These are phyloP conservation scores for Polydrusus cervinus DNA, from an alignment of 2,888 invertebrate species.

Conservation along the genomic window DNA sequence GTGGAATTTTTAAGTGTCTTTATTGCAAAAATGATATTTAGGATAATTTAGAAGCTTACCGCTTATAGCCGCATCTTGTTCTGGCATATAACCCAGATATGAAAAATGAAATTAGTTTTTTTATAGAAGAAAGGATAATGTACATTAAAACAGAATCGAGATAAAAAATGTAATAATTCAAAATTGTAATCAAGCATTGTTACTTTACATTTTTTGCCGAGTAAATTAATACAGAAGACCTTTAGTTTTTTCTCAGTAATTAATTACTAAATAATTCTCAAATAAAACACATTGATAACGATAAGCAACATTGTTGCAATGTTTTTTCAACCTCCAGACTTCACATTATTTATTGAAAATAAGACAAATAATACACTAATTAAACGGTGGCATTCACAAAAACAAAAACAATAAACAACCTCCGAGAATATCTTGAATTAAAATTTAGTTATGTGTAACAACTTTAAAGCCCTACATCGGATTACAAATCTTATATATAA, in stretches of 20 bases:
- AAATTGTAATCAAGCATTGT: neutral
- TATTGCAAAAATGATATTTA: too few species aligned
- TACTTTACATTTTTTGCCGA: neutral
- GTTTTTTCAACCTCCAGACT: slow-evolving; percentile 11
- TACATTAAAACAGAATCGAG: too few species aligned
- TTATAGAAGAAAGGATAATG: too few species aligned
- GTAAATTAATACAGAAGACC: neutral
- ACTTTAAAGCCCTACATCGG: too few species aligned
- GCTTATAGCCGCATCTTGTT: neutral
- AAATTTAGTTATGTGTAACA: neutral
- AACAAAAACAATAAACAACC: slow-evolving; percentile 17
- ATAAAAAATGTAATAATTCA: slow-evolving; percentile 1
- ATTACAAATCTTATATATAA: too few species aligned
- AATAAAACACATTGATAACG: slow-evolving; percentile 13
- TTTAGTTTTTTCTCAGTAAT: neutral
- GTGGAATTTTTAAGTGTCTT: too few species aligned
- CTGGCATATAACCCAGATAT: neutral
- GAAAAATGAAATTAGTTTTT: too few species aligned
- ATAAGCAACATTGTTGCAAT: slow-evolving; percentile 11
- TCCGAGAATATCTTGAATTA: neutral
- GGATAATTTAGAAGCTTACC: slow-evolving; percentile 11
- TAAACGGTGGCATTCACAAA: slow-evolving; percentile 15
- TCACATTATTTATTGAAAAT: slow-evolving; percentile 2
- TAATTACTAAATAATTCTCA: slow-evolving; percentile 7
- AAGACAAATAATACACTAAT: slow-evolving; percentile 14